Conservation (phyloP, 2,113 vertebrate species). For the Zeus faber region DNA sequence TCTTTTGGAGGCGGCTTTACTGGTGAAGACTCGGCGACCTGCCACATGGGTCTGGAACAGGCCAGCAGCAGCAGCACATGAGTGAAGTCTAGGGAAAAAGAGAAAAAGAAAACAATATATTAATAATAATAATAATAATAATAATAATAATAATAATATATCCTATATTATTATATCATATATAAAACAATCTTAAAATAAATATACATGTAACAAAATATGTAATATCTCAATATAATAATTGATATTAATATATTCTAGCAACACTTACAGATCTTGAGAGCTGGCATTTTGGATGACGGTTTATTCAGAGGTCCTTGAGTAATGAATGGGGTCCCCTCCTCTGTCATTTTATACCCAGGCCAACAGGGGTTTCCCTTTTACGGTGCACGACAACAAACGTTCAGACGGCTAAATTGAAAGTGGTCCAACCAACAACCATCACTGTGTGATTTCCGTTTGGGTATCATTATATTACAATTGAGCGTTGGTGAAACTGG, state of each 20-base stretch:
- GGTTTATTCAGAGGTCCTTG: neutral
- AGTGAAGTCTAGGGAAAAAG: constrained; percentile 30
- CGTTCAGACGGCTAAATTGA: constrained; percentile 30
- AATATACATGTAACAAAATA: neutral
- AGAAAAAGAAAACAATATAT: neutral
- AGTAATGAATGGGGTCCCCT: neutral
- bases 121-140: neutral
- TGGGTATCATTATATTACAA: neutral
- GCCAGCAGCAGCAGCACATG: constrained; percentile 45
- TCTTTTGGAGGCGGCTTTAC: constrained; percentile 14
- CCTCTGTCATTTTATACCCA: constrained; percentile 50
- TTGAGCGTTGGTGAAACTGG: constrained; percentile 42
- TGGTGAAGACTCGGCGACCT: constrained; percentile 23
- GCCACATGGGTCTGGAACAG: constrained; percentile 38
- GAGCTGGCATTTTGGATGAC: constrained; percentile 35
- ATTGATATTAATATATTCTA: neutral
- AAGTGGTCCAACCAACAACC: constrained; percentile 26
- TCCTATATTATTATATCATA: neutral
- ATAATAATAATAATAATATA: neutral
- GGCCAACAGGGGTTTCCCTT: too few species aligned
- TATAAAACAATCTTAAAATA: neutral
- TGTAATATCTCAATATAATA: neutral
- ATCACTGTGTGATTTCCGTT: constrained; percentile 27
- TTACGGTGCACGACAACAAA: too few species aligned
- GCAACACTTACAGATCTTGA: constrained; percentile 59